A percentile compares a stretch with the other conserved stretches of the same genome.
Evolutionary conservation across 2,113 vertebrate genomes (phyloP).

Genomic region (Erpornis zantholeuca): DNA sequence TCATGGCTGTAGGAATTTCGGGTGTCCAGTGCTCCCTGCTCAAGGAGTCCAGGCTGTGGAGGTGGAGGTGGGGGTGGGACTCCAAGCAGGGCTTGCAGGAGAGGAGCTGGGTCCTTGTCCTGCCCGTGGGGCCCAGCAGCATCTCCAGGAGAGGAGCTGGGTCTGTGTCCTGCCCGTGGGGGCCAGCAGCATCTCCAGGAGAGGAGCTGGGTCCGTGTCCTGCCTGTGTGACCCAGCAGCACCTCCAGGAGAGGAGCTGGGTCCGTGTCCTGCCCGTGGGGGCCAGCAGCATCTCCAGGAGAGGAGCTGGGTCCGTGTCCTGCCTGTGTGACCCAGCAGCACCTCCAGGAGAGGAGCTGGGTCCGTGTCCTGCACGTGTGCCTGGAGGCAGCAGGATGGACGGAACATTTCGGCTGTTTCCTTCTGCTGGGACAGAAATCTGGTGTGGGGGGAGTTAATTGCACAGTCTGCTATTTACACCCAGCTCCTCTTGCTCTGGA

Average conservation of each 20-base stretch:
- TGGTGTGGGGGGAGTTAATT: neutral
- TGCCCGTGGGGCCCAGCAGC: neutral
- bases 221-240: no score
- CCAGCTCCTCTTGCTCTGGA: slow-evolving; percentile 30
- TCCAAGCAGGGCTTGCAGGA: neutral
- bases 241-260: neutral
- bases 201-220: neutral
- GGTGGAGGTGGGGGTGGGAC: neutral
- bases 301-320: neutral
- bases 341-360: neutral
- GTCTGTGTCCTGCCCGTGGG: fast-evolving
- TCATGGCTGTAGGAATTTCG: fast-evolving
- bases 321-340: no score
- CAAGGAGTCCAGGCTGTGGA: neutral
- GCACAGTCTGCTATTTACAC: slow-evolving; percentile 33
- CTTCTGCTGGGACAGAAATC: neutral
- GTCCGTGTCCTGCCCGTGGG: fast-evolving
- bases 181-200: neutral
- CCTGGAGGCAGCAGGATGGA: neutral
- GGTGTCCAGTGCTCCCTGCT: neutral
- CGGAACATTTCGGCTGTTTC: neutral
- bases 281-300: neutral
- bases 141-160: neutral
- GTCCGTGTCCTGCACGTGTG: fast-evolving
- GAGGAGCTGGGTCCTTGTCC: neutral